These are phyloP conservation scores for Athetis lepigone DNA, from an alignment of 2,888 invertebrate genomes.

Conservation along the genomic window DNA sequence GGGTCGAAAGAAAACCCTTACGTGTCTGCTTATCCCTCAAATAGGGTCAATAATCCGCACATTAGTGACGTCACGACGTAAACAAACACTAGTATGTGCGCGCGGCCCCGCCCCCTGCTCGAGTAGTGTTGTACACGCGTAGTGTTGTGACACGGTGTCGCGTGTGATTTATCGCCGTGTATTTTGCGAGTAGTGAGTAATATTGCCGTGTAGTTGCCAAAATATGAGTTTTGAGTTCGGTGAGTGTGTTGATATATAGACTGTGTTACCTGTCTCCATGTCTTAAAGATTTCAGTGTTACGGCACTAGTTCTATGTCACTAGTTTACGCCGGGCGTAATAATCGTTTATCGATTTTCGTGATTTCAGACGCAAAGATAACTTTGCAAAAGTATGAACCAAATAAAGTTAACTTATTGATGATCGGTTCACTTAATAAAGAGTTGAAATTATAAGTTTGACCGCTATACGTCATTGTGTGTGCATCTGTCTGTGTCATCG, in stretches of 20 bases:
- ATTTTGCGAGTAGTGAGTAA: constrained; percentile 6
- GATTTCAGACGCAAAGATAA: too few relatives aligned
- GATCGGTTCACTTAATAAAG: too few relatives aligned
- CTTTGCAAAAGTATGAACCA: too few relatives aligned
- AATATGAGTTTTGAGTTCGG: constrained; percentile 4
- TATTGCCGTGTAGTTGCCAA: constrained; percentile 21
- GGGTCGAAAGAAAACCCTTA: constrained; percentile 3
- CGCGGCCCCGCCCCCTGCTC: constrained; percentile 29
- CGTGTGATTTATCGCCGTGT: constrained; percentile 36
- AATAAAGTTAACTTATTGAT: too few relatives aligned
- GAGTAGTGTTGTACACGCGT: too few relatives aligned
- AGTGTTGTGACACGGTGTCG: constrained; percentile 44
- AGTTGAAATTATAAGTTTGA: too few relatives aligned
- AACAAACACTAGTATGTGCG: constrained; percentile 49
- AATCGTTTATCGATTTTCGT: too few relatives aligned
- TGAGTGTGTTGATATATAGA: not conserved
- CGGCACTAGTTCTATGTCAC: too few relatives aligned
- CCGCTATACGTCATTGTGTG: too few relatives aligned
- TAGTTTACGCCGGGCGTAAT: too few relatives aligned
- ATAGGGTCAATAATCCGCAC: constrained; percentile 23
- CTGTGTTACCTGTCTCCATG: not conserved
- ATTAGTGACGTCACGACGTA: constrained; percentile 47
- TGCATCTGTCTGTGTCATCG: too few relatives aligned
- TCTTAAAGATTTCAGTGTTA: too few relatives aligned
- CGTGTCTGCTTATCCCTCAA: not conserved